phyloP scores from a whole-genome alignment of 2,888 invertebrate species.

The Philopedon plagiatum region DNA sequence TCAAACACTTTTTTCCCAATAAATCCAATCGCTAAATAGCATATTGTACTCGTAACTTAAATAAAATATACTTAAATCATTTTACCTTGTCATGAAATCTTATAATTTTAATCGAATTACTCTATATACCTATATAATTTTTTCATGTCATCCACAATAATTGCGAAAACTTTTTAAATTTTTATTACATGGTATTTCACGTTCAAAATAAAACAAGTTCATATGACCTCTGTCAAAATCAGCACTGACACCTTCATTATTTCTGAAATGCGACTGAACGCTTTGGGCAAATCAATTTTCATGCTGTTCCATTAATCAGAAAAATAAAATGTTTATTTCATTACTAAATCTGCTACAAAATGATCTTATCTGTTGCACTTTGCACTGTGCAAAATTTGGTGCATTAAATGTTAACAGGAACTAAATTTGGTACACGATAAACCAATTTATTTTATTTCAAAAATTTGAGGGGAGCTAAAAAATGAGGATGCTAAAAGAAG shows the following conservation, averaged over 20 bases:
- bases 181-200: too few relatives aligned
- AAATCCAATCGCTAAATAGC: too few relatives aligned
- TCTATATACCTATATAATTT: too few relatives aligned
- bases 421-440: too few relatives aligned
- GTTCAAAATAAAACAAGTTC: not conserved
- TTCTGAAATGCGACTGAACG: slow-evolving; percentile 9
- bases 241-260: slow-evolving; percentile 11
- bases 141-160: not conserved
- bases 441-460: too few relatives aligned
- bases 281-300: slow-evolving; percentile 25
- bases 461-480: not conserved
- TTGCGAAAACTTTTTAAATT: not conserved
- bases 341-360: slow-evolving; percentile 8
- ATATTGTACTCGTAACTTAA: too few relatives aligned
- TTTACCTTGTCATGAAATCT: too few relatives aligned
- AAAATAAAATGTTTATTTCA: slow-evolving; percentile 16
- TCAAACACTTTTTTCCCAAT: too few relatives aligned
- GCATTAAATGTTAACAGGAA: not conserved
- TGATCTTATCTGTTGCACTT: not conserved
- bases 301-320: slow-evolving; percentile 23
- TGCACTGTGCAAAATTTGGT: not conserved
- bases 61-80: too few relatives aligned
- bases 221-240: not conserved
- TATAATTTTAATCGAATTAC: too few relatives aligned
- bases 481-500: too few relatives aligned